phyloP scores from a whole-genome alignment of 2,888 invertebrate genomes.

The Pimpla rufipes region DNA sequence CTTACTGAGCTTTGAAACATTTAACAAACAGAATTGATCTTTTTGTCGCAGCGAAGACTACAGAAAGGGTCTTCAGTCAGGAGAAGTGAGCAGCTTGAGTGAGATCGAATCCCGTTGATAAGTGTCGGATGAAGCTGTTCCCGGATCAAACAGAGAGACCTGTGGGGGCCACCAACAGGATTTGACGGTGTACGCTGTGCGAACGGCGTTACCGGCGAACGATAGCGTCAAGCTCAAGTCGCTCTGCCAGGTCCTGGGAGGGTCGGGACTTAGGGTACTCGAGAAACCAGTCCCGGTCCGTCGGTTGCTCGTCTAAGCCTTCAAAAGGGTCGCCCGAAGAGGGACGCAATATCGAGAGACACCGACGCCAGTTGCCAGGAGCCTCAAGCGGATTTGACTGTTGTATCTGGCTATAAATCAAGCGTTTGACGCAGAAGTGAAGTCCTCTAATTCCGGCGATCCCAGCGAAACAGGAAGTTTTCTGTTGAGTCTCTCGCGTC shows the following conservation, averaged over 20 bases:
- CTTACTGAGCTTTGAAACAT: too few relatives aligned
- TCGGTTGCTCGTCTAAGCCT: constrained; percentile 24
- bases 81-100: not conserved
- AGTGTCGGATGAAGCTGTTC: constrained; percentile 23
- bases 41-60: too few relatives aligned
- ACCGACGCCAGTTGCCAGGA: constrained; percentile 42
- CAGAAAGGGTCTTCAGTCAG: not conserved
- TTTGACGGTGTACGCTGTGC: constrained; percentile 33
- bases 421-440: constrained; percentile 39
- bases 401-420: constrained; percentile 23
- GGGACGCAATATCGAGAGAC: constrained; percentile 42
- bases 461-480: not conserved
- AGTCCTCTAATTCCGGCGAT: constrained; percentile 13
- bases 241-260: constrained; percentile 14
- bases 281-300: constrained; percentile 29
- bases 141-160: constrained; percentile 36
- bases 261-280: constrained; percentile 38
- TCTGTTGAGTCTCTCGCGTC: too few relatives aligned
- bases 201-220: constrained; percentile 7
- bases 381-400: constrained; percentile 40
- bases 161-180: constrained; percentile 24
- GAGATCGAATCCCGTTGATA: not conserved
- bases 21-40: too few relatives aligned
- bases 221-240: constrained; percentile 1
- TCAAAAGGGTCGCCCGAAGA: constrained; percentile 48